Base-by-base conservation (phyloP, 64 coral and sea anemone genomes). In the Orbicella faveolata region DNA sequence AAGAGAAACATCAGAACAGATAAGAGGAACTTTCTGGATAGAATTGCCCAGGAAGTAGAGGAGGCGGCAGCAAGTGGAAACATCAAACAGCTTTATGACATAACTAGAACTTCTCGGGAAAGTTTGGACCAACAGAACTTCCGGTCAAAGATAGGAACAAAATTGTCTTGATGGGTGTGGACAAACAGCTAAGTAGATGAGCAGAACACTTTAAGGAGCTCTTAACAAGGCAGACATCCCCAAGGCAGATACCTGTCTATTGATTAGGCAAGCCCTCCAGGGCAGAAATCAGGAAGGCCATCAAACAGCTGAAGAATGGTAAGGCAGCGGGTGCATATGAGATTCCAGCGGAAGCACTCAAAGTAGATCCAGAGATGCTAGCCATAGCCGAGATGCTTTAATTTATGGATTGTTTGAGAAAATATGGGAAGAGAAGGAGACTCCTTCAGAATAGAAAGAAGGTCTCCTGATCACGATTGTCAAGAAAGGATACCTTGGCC, bases 241-340 rank as follows among this genome's bases (percentile, higher is more conserved):
- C 25, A 55, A 80, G 20, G 14, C 20, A 15, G 36, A 44, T 36
- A 80, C 19, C 78, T 44, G 8, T 44, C 41, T 36, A 51, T 44
- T 13, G 41, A 33, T 34, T 23, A 11, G 13, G 73, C 11, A 88
- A 74, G 33, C 81, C 85, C 6, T 26, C n/a, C 44, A 88, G 41
- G 36, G 18, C 25, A 7, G 67, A 88, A n/a, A 51, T 88, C 11
- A 61, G 18, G 10, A 20, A 8, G 12, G 54, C 81, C 18, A 63
- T 84, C n/a, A 10, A 41, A n/a, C 10, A 26, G 2, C 33, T 88
- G 66, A 88, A 30, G 30, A 30, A 88, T 54, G 85, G 73, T 9
- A 88, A 74, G 25, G 85, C 85, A 52, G 64, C 85, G n/a, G 72
- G 85, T 37, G 23, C 85, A 18, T 63, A 75, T 75, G 51, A 34